phyloP scores from a whole-genome alignment of 2,113 vertebrate species.

The Pangasianodon gigas region DNA sequence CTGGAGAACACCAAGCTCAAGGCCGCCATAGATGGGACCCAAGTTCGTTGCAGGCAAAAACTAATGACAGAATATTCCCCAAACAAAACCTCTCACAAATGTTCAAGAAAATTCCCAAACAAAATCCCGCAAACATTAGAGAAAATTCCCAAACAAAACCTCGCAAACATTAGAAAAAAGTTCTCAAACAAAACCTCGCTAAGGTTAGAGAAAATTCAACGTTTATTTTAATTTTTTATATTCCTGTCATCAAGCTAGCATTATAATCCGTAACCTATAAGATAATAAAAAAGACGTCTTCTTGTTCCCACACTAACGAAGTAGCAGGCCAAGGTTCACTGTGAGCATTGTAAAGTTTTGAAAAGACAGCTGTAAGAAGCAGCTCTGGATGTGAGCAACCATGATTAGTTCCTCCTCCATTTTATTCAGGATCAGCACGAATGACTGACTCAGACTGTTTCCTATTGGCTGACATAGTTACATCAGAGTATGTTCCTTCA shows the following conservation, averaged over 20 bases:
- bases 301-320: background rate
- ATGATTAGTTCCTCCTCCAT: background rate
- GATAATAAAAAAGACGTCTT: background rate
- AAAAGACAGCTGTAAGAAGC: background rate
- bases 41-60: background rate
- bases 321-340: background rate
- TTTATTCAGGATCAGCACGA: background rate
- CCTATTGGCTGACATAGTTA: background rate
- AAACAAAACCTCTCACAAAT: background rate
- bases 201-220: background rate
- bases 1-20: background rate
- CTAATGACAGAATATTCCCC: background rate
- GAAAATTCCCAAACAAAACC: background rate
- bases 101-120: background rate
- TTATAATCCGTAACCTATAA: background rate
- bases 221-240: background rate
- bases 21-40: background rate
- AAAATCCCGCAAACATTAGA: too few species aligned
- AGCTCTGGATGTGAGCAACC: background rate
- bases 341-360: background rate
- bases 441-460: background rate
- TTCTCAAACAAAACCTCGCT: background rate
- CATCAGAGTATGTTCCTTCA: background rate
- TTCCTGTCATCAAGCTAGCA: background rate
- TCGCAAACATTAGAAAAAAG: background rate